Base-by-base conservation (phyloP, 2,113 vertebrate species). In the Sinocyclocheilus maitianheensis region DNA sequence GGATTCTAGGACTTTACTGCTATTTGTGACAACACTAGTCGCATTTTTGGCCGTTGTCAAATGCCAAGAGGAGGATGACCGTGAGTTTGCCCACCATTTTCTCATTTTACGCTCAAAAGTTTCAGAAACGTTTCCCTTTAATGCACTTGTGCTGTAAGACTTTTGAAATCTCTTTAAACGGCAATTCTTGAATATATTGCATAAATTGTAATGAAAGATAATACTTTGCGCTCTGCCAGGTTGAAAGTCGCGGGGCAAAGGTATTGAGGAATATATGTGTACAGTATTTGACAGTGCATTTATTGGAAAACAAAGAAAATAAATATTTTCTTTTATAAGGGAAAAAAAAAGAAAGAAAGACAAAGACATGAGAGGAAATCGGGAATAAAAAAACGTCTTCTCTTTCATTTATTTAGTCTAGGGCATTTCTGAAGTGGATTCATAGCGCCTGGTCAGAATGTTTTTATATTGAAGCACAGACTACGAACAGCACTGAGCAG, bases 1-100 rank as follows among this genome's bases (percentile, higher is more conserved):
- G 95, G 92, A 95, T 93, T 95, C 94, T 88, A 94, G 95, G 94
- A 96, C 94, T 93, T 88, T 96, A 91, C 92, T 95, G 94, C 94
- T 96, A 90, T 93, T 95, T 87, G 93, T 94, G 93, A 95, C 95
- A 91, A 92, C 90, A 85, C 95, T 95, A 91, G 92, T 93, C 84
- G 93, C 92, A 90, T 93, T 95, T 92, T 93, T 96, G 94, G 89
- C 94, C 87, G 83, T 95, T 88, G 95, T 96, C 90, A 94, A 92
- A 93, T 95, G 96, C 93, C 96, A 96, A 91, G 91, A 91, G 37
- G 91, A 92, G 83, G 86, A 92, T 85, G 93, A 94, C 90, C 94
- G 96, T 96, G 95, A 96, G 96, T 96, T 87, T 79, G 55, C 85
- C 67, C 48, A 87, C 93, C 84, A 89, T 58, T 43, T 90, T 81